Evolutionary conservation across 2,888 invertebrate species (phyloP), one percentile per base, ranked within the genome.

Genomic region (Cryptocephalus primarius): DNA sequence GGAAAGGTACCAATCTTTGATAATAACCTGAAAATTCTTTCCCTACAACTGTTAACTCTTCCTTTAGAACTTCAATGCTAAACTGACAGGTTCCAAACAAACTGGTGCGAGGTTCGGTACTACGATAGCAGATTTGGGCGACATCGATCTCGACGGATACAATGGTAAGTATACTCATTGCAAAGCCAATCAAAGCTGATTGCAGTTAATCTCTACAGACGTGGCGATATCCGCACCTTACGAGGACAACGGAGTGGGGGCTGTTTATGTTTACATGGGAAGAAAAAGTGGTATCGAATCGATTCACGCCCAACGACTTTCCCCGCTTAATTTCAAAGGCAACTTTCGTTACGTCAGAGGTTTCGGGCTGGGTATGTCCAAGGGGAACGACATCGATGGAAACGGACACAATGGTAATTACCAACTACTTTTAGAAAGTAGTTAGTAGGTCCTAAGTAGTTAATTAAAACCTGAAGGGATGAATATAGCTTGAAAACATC

Each of bases 171-270:
- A 6, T 22, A 22, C 22, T 22, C 22, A 6, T n/a, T n/a, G n/a
- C n/a, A n/a, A n/a, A 22, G 22, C 22, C 22, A 48, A 22, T 39
- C 11, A 22, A 14, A 8, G 12, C 8, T n/a, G 14, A n/a, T 33
- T 40, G n/a, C 12, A 2, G 11, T 14, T 39, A 39, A 11, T 44
- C 10, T 34, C 38, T 43, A 34, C 9, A 82, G 83, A 82, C 66
- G 63, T 83, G 34, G 80, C 78, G 1, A 71, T 83, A 39, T 78
- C 80, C 31, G 81, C 83, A 1, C 83, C 83, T 0, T 81, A 77
- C 68, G 82, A 82, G 60, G 71, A 77, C 39, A 67, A 72, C 39
- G 76, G 75, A 1, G 46, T 49, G 31, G 83, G 83, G 1, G 77
- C 75, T 0, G 77, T 84, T 0, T 84, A 82, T 54, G 75, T 83